Base-by-base conservation (phyloP, 2,797 vertebrate genomes). In the Typhlichthys subterraneus region DNA sequence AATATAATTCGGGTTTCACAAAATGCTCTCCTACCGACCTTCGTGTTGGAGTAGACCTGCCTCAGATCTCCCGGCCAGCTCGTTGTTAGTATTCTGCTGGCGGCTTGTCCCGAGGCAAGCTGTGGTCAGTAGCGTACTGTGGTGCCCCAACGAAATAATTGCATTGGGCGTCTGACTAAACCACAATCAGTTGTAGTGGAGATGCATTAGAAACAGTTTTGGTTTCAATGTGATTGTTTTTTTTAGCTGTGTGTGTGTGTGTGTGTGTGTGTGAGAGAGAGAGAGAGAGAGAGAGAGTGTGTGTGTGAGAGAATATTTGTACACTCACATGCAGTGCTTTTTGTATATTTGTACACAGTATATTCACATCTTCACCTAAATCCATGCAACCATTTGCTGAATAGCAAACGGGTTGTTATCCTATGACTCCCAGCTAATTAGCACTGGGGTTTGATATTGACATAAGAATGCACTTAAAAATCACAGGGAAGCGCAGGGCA, bases 1-100 rank as follows among this genome's bases (percentile, higher is more conserved):
- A 64, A 81, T 85, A 83, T 84, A 70, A 87, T 87, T 85, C 79
- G 67, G 59, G 57, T 68, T 77, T 75, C 65, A 42, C 72, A 69
- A 65, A 72, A 74, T 58, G 69, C 81, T 63, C 73, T 81, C 70
- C 54, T 63, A 66, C 50, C 2, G 1, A 77, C 73, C 72, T 59
- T 77, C 75, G 82, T 70, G 79, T 46, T 63, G 8, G 47, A 69
- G 54, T 14, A 61, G 19, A 57, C 57, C 69, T 63, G 53, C 77
- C 75, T 85, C 69, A 67, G 72, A 82, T 81, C 79, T 68, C 62
- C 62, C 11, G 7, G 48, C 15, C 47, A 31, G 7, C 55, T 45
- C 50, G 75, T 76, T 80, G 80, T 77, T 80, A 67, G 76, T 75
- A 72, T 82, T 79, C 74, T 69, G 50, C 58, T 62, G 53, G 70